These are phyloP conservation scores for Xiphorhynchus erythropygius DNA, from an alignment of 2,797 vertebrate species.

Conservation along the genomic window DNA sequence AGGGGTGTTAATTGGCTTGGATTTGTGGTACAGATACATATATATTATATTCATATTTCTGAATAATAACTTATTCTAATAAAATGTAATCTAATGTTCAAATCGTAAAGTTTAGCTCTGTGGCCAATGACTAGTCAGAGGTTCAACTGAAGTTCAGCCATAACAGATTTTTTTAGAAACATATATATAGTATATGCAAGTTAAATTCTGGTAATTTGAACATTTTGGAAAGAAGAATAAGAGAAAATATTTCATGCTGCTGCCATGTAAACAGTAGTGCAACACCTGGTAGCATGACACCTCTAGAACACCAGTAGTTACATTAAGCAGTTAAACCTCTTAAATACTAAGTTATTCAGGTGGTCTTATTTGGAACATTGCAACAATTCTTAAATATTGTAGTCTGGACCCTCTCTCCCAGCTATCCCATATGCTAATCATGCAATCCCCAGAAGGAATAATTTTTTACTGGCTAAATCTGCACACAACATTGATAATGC, in stretches of 20 bases:
- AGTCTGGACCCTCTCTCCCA: background rate
- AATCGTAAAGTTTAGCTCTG: background rate
- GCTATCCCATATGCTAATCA: background rate
- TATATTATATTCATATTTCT: background rate
- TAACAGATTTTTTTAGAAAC: background rate
- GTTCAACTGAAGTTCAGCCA: constrained; percentile 1
- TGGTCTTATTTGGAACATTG: background rate
- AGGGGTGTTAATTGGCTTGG: background rate
- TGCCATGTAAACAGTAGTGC: background rate
- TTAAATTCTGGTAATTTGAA: background rate
- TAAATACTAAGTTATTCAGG: background rate
- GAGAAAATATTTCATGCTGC: background rate
- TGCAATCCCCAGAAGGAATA: background rate
- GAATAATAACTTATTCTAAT: background rate
- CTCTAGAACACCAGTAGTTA: background rate
- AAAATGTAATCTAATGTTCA: background rate
- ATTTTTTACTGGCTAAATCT: background rate
- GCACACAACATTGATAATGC: background rate
- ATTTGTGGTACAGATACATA: background rate
- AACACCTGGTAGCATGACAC: background rate
- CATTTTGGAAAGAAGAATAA: background rate
- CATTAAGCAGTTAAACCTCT: background rate
- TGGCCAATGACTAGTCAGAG: background rate
- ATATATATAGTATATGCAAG: background rate
- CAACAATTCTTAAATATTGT: background rate